These are phyloP conservation scores for Thaleichthys pacificus DNA, from an alignment of 2,797 vertebrate species.

Conservation along the genomic window DNA sequence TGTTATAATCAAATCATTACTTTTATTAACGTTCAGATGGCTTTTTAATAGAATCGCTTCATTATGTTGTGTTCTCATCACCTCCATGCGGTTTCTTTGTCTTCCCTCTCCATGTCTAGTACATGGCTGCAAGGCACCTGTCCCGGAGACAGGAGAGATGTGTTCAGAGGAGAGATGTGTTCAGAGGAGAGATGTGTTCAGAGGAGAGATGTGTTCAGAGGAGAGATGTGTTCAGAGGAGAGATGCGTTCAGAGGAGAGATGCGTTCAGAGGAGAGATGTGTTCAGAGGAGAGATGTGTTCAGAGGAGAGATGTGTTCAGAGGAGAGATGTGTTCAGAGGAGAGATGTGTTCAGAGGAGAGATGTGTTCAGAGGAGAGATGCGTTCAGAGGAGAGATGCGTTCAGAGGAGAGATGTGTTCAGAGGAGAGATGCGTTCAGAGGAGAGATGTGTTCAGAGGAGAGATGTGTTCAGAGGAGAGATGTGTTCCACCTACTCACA, in stretches of 20 bases:
- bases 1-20: slow-evolving; percentile 75
- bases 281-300: no score
- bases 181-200: neutral
- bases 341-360: no score
- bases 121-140: slow-evolving; percentile 49
- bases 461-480: slow-evolving; percentile 5
- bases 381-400: slow-evolving; percentile 14
- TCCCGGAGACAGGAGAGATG: slow-evolving; percentile 30
- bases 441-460: slow-evolving; percentile 17
- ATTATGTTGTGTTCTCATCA: slow-evolving; percentile 72
- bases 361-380: slow-evolving; percentile 34
- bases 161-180: slow-evolving; percentile 45
- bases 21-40: slow-evolving; percentile 80
- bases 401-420: no score
- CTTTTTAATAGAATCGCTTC: slow-evolving; percentile 81
- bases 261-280: no score
- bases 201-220: slow-evolving; percentile 38
- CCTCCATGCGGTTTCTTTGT: slow-evolving; percentile 46
- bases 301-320: slow-evolving; percentile 40
- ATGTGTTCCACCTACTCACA: no score
- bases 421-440: slow-evolving; percentile 34
- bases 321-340: no score
- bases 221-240: no score
- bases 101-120: slow-evolving; percentile 57
- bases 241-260: slow-evolving; percentile 36